These are phyloP conservation scores for Noctua janthina DNA, from an alignment of 2,888 invertebrate genomes.

Conservation along the genomic window DNA sequence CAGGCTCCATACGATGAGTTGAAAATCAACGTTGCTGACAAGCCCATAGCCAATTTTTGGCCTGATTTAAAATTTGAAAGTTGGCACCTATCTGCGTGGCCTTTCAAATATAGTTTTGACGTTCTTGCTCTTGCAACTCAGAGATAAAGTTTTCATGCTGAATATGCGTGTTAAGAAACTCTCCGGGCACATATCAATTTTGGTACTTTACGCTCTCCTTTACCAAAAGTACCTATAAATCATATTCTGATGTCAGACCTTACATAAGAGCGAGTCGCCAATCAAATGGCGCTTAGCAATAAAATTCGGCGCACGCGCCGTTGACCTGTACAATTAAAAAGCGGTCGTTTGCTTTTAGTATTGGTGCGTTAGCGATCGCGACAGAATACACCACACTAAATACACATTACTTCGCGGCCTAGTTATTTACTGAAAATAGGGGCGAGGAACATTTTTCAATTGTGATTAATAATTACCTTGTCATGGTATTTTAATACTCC, in stretches of 20 bases:
- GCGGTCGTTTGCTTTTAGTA: slow-evolving; percentile 83
- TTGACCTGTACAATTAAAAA: slow-evolving; percentile 87
- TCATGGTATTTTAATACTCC: not conserved
- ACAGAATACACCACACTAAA: slow-evolving; percentile 81
- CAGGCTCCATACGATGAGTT: not conserved
- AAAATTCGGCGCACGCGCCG: slow-evolving; percentile 77
- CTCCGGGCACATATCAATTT: not conserved
- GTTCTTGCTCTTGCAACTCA: not conserved
- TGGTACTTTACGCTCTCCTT: not conserved
- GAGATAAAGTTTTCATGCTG: not conserved
- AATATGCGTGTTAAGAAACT: not conserved
- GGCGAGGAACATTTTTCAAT: slow-evolving; percentile 69
- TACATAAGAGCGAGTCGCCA: slow-evolving; percentile 48
- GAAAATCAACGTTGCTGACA: not conserved
- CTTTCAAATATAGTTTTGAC: not conserved
- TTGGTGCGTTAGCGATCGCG: slow-evolving; percentile 83
- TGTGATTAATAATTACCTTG: not conserved
- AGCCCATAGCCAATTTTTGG: not conserved
- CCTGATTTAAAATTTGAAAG: not conserved
- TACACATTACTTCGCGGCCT: slow-evolving; percentile 86
- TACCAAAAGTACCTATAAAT: not conserved
- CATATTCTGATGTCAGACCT: not conserved
- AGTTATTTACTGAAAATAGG: slow-evolving; percentile 84
- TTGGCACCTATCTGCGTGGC: not conserved
- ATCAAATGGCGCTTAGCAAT: slow-evolving; percentile 74